Evolutionary conservation across 64 coral and sea anemone genomes (phyloP).

Genomic region (Montipora efflorescens): DNA sequence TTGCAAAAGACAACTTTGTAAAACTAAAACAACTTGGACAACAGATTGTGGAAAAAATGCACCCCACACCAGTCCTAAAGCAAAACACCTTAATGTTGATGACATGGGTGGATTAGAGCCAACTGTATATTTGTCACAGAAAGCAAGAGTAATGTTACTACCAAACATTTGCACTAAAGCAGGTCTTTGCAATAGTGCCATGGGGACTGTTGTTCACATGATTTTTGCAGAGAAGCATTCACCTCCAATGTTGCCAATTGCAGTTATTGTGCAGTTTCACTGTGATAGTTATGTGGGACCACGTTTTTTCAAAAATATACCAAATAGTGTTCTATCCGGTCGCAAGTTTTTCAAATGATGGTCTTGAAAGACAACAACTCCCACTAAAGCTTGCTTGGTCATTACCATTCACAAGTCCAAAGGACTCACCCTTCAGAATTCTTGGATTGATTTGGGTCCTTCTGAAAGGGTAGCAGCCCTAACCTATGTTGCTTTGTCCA

Average conservation of each 20-base stretch:
- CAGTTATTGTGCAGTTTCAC: conserved; percentile 53
- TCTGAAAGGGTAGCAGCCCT: conserved; percentile 4
- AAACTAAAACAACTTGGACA: background rate
- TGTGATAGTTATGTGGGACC: conserved; percentile 33
- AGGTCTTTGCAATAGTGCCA: background rate
- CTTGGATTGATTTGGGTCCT: background rate
- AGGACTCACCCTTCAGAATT: conserved; percentile 35
- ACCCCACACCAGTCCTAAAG: too few species aligned
- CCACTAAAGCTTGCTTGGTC: conserved; percentile 70
- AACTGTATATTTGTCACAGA: too few species aligned
- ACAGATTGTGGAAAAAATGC: conserved; percentile 16
- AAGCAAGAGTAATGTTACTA: too few species aligned
- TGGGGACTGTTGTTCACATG: conserved; percentile 24
- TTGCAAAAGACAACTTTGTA: background rate
- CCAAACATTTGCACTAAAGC: too few species aligned
- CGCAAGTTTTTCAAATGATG: conserved; percentile 5
- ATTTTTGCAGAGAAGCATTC: conserved; percentile 38
- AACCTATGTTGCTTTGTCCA: background rate
- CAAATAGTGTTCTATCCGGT: conserved; percentile 44
- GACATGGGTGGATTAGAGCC: too few species aligned
- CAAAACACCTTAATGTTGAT: too few species aligned
- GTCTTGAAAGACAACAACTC: conserved; percentile 10
- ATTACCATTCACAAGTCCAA: conserved; percentile 61
- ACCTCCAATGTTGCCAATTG: conserved; percentile 42
- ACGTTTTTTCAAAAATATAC: conserved; percentile 30